Evolutionary conservation across 1,140 invertebrate species (phyloP).

Genomic region (Lanistes nyassanus): DNA sequence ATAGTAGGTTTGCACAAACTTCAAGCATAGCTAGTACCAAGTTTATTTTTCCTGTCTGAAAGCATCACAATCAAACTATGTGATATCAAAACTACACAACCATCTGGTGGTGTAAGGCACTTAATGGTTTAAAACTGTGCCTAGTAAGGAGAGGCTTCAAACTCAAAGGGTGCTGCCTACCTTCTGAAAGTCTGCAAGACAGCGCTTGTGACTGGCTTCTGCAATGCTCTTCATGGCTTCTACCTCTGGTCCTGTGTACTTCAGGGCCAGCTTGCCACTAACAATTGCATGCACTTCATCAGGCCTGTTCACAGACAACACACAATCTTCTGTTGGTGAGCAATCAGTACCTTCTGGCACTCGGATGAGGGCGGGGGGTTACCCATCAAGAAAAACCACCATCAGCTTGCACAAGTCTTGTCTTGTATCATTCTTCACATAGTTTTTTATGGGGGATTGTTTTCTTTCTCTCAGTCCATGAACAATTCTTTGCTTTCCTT

Average conservation of each 20-base stretch:
- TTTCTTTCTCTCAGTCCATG: too few species aligned
- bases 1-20: too few species aligned
- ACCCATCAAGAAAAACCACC: too few species aligned
- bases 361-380: too few species aligned
- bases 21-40: too few species aligned
- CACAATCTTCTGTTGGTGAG: constrained; percentile 5
- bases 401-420: too few species aligned
- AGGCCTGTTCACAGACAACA: constrained; percentile 69
- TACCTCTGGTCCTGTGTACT: constrained; percentile 93
- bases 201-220: constrained; percentile 94
- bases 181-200: constrained; percentile 92
- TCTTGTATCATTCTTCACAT: too few species aligned
- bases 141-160: not conserved
- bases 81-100: not conserved
- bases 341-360: too few species aligned
- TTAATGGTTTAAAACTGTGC: too few species aligned
- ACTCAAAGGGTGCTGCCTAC: constrained; percentile 48
- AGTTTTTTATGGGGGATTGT: too few species aligned
- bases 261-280: constrained; percentile 95
- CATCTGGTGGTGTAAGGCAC: not conserved
- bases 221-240: constrained; percentile 99
- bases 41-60: too few species aligned
- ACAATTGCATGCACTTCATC: constrained; percentile 97
- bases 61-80: not conserved
- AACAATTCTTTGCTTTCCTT: too few species aligned